Percentiles rank a stretch among this genome's conserved stretches.
These are phyloP conservation scores for Theristicus caerulescens DNA, from an alignment of 2,113 vertebrate genomes.

Conservation along the genomic window DNA sequence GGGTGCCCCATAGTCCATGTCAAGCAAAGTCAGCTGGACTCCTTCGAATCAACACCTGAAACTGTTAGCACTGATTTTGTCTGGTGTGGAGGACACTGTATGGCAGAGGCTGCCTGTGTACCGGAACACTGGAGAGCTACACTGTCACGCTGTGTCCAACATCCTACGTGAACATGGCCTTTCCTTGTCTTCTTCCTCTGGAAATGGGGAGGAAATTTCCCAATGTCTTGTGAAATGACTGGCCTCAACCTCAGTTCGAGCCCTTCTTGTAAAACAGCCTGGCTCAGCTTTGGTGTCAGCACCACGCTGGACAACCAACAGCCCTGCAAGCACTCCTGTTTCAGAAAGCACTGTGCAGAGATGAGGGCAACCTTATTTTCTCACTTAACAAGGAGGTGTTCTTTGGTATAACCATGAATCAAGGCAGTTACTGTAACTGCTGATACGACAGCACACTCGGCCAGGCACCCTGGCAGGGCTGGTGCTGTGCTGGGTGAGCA, in stretches of 20 bases:
- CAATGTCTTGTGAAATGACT: neutral
- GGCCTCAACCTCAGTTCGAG: accelerated
- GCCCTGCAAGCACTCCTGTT: neutral
- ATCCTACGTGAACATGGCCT: accelerated
- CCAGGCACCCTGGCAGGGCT: accelerated
- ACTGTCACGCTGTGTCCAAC: neutral
- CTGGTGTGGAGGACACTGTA: accelerated
- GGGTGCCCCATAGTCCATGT: neutral
- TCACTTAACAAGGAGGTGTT: neutral
- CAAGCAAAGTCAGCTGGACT: neutral
- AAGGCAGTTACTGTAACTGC: neutral
- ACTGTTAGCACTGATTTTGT: neutral
- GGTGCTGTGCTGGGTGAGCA: neutral
- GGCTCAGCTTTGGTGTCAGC: neutral
- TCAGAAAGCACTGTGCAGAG: neutral
- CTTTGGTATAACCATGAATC: neutral
- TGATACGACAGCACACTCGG: accelerated
- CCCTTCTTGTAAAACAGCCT: neutral
- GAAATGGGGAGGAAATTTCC: neutral
- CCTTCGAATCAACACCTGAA: neutral
- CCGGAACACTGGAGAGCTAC: neutral
- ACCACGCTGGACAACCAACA: accelerated
- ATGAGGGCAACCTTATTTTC: neutral
- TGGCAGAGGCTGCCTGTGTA: neutral
- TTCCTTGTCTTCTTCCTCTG: neutral